A percentile compares a stretch with the other conserved stretches of the same genome.
Evolutionary conservation across 2,797 vertebrate genomes (phyloP).

Genomic region (Darevskia mixta): DNA sequence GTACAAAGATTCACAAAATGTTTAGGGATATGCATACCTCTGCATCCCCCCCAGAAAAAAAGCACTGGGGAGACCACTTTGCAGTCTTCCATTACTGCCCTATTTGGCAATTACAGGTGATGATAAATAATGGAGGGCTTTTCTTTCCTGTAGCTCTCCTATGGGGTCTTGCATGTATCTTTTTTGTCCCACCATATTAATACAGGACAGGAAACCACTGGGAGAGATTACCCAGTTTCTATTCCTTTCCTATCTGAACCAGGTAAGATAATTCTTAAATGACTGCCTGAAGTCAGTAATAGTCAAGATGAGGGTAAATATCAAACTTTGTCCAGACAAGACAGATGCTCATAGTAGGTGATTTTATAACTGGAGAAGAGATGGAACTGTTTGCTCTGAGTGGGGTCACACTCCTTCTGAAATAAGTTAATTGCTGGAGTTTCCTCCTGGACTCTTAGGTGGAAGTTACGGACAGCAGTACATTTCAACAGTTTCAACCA

Average conservation of each 20-base stretch:
- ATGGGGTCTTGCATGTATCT: neutral
- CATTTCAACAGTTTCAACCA: neutral
- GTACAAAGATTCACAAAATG: too few species aligned
- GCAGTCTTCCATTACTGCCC: neutral
- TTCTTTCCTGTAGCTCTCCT: neutral
- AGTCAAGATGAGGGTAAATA: too few species aligned
- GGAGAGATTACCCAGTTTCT: neutral
- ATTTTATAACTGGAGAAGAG: neutral
- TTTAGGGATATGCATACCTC: too few species aligned
- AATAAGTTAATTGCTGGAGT: neutral
- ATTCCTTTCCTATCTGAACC: neutral
- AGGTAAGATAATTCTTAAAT: neutral
- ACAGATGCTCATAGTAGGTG: neutral
- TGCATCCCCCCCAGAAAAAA: too few species aligned
- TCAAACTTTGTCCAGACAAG: neutral
- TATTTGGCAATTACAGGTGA: neutral
- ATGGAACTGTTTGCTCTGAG: neutral
- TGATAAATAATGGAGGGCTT: neutral
- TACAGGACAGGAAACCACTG: too few species aligned
- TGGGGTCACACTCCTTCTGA: neutral
- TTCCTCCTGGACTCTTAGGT: neutral
- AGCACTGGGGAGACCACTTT: too few species aligned
- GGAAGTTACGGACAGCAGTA: neutral
- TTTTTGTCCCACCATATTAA: neutral
- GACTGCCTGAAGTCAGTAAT: neutral